Evolutionary conservation across 2,888 invertebrate species (phyloP).

Genomic region (Agrochola circellaris): DNA sequence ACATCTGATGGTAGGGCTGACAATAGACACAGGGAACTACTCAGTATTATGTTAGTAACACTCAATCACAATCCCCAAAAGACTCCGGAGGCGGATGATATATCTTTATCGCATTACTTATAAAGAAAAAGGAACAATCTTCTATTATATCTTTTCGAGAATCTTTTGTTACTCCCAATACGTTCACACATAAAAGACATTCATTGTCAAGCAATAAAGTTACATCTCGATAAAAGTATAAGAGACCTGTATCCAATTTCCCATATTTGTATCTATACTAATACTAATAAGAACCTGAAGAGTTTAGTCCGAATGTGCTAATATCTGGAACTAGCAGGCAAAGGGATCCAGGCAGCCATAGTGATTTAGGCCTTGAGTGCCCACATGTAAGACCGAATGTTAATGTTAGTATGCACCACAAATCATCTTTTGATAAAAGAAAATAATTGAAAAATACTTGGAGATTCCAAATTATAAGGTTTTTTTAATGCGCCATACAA

Average conservation of each 20-base stretch:
- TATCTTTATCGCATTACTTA: constrained; percentile 33
- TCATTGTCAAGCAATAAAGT: constrained; percentile 43
- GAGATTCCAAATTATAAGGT: too few species aligned
- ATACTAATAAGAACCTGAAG: too few species aligned
- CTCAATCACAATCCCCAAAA: constrained; percentile 29
- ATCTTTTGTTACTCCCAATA: constrained; percentile 35
- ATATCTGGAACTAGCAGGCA: too few species aligned
- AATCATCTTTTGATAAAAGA: too few species aligned
- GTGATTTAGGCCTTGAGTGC: too few species aligned
- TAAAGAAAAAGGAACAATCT: constrained; percentile 31
- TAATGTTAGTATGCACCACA: too few species aligned
- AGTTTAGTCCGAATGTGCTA: too few species aligned
- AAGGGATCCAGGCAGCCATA: too few species aligned
- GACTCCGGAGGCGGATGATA: constrained; percentile 19
- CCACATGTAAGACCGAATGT: too few species aligned
- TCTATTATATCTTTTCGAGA: constrained; percentile 16
- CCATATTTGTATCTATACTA: not conserved
- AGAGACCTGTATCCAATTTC: constrained; percentile 44
- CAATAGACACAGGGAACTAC: constrained; percentile 7
- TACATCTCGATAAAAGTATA: constrained; percentile 40
- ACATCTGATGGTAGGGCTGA: not conserved
- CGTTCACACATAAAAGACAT: constrained; percentile 26
- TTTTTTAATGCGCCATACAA: too few species aligned
- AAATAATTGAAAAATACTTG: too few species aligned
- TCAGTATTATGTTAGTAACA: constrained; percentile 7